phyloP scores from a whole-genome alignment of 2,113 vertebrate species.

The Theropithecus gelada region DNA sequence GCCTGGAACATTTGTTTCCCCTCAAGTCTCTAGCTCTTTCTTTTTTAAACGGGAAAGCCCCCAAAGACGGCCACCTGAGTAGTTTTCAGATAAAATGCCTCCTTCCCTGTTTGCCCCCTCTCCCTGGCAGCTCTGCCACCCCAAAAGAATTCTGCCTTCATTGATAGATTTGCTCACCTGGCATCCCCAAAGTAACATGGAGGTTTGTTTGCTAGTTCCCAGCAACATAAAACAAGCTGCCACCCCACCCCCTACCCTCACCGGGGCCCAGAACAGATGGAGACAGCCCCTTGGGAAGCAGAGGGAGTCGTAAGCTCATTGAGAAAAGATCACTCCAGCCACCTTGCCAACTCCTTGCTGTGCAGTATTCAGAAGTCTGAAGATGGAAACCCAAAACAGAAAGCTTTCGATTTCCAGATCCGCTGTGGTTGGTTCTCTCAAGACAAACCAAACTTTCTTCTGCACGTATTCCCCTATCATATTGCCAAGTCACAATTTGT shows the following conservation, averaged over 20 bases:
- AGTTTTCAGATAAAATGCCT: neutral
- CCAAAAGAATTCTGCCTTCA: constrained; percentile 10
- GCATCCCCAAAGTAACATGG: neutral
- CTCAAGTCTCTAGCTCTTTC: constrained; percentile 12
- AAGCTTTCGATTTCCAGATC: constrained; percentile 8
- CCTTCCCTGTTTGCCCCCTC: neutral
- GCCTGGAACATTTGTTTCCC: neutral
- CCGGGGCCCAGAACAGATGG: constrained; percentile 68
- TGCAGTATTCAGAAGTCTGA: neutral
- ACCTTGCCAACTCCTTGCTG: constrained; percentile 30
- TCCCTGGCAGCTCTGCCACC: neutral
- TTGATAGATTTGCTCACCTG: neutral
- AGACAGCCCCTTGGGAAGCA: constrained; percentile 60
- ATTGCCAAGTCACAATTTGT: constrained; percentile 7
- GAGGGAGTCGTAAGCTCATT: constrained; percentile 57
- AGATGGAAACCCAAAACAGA: constrained; percentile 1
- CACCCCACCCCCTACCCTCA: neutral
- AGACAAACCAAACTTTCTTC: constrained; percentile 35
- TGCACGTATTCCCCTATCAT: neutral
- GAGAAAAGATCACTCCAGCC: constrained; percentile 67
- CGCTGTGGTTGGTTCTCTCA: neutral
- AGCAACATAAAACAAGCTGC: constrained; percentile 67
- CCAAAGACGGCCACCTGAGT: neutral
- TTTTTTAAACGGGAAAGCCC: neutral
- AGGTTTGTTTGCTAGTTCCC: constrained; percentile 65